Percentiles rank a stretch among this genome's conserved stretches.
Evolutionary conservation across 1,140 invertebrate genomes (phyloP).

Genomic region (Cydia amplana): DNA sequence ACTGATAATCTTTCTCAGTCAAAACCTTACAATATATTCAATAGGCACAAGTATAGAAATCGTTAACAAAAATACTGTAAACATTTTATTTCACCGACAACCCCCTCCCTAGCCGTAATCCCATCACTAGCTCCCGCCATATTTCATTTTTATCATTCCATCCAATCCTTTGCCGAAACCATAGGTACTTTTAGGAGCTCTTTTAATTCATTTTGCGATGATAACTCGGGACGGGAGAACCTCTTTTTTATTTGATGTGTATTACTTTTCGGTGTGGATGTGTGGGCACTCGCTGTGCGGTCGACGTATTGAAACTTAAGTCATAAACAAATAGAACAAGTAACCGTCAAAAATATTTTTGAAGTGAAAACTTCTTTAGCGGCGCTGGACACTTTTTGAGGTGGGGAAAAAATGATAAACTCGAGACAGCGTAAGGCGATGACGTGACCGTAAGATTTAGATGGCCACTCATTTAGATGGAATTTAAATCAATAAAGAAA

Average conservation of each 20-base stretch:
- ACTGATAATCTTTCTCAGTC: no score
- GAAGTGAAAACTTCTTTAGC: neutral
- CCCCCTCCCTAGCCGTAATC: neutral
- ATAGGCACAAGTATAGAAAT: no score
- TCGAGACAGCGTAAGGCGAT: no score
- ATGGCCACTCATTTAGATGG: no score
- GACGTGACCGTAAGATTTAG: no score
- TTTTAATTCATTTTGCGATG: conserved; percentile 74
- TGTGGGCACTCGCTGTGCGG: conserved; percentile 36
- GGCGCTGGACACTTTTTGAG: no score
- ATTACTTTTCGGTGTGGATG: conserved; percentile 62
- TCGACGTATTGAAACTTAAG: conserved; percentile 23
- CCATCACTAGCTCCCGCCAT: conserved; percentile 50
- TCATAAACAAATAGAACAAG: neutral
- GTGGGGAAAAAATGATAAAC: no score
- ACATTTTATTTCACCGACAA: neutral
- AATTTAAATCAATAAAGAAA: no score
- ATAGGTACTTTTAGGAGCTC: conserved; percentile 67
- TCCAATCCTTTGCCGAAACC: conserved; percentile 74
- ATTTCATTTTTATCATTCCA: conserved; percentile 75
- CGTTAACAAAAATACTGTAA: neutral
- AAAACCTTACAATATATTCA: no score
- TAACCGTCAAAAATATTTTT: no score
- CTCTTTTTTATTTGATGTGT: conserved; percentile 64
- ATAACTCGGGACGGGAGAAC: conserved; percentile 54